Conservation (phyloP, 2,888 invertebrate genomes). For the Phortica okadai region DNA sequence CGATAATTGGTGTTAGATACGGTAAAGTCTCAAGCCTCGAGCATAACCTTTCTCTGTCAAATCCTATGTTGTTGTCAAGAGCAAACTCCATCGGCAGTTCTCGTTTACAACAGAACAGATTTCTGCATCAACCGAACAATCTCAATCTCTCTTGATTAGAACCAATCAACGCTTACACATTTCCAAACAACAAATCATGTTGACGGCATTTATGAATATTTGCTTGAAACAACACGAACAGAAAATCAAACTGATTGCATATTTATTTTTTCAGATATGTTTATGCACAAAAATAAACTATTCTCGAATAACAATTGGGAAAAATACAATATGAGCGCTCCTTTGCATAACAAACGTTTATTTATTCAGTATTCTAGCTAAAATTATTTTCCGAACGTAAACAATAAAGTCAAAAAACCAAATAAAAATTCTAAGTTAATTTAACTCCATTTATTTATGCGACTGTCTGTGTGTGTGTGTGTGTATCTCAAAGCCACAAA, state of each 20-base stretch:
- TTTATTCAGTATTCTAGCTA: neutral
- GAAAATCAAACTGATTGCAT: neutral
- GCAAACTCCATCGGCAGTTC: no score
- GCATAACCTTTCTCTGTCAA: no score
- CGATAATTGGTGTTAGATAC: no score
- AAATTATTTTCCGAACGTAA: neutral
- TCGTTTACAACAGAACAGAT: no score
- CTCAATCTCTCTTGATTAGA: neutral
- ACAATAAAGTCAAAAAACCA: constrained; percentile 34
- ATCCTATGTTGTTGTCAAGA: no score
- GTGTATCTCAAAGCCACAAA: neutral
- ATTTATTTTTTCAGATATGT: neutral
- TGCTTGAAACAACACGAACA: neutral
- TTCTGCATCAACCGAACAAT: no score
- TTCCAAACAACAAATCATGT: neutral
- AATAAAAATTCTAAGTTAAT: constrained; percentile 44
- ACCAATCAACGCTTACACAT: neutral
- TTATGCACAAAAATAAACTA: neutral
- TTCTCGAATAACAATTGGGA: constrained; percentile 4
- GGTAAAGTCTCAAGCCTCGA: no score
- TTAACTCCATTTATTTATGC: no score
- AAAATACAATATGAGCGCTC: neutral
- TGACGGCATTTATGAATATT: neutral
- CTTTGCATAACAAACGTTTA: neutral
- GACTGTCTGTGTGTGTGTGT: neutral